These are phyloP conservation scores for Orchesellides sinensis DNA, from an alignment of 2,888 invertebrate genomes.

Conservation along the genomic window DNA sequence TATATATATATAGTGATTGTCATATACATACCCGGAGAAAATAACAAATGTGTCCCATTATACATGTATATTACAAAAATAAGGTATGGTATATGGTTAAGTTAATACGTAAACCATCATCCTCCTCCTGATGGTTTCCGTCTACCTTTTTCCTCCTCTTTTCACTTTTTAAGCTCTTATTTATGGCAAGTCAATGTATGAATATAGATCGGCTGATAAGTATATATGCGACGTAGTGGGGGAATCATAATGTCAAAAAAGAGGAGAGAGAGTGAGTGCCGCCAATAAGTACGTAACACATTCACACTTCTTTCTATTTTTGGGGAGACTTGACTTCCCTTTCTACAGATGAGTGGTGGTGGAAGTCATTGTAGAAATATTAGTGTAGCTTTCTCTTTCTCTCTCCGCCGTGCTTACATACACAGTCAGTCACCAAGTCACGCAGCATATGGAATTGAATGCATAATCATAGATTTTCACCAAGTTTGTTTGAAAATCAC, in stretches of 20 bases:
- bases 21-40: not conserved
- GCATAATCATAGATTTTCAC: slow-evolving; percentile 70
- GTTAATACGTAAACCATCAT: slow-evolving; percentile 35
- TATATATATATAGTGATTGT: not conserved
- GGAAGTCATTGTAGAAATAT: slow-evolving; percentile 36
- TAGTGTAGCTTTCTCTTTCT: not conserved
- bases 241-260: slow-evolving; percentile 59
- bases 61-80: not conserved
- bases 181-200: slow-evolving; percentile 64
- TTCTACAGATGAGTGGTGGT: no score
- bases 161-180: slow-evolving; percentile 62
- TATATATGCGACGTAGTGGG: slow-evolving; percentile 39
- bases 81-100: no score
- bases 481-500: slow-evolving; percentile 63
- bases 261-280: slow-evolving; percentile 1
- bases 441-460: slow-evolving; percentile 71
- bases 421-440: slow-evolving; percentile 57
- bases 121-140: no score
- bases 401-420: not conserved
- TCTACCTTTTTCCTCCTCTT: slow-evolving; percentile 20
- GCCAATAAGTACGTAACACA: slow-evolving; percentile 1
- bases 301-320: not conserved
- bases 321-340: slow-evolving; percentile 21
- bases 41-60: slow-evolving; percentile 27
- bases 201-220: slow-evolving; percentile 60